Evolutionary conservation across 2,888 invertebrate genomes (phyloP).

Genomic region (Ectobius pallidus): DNA sequence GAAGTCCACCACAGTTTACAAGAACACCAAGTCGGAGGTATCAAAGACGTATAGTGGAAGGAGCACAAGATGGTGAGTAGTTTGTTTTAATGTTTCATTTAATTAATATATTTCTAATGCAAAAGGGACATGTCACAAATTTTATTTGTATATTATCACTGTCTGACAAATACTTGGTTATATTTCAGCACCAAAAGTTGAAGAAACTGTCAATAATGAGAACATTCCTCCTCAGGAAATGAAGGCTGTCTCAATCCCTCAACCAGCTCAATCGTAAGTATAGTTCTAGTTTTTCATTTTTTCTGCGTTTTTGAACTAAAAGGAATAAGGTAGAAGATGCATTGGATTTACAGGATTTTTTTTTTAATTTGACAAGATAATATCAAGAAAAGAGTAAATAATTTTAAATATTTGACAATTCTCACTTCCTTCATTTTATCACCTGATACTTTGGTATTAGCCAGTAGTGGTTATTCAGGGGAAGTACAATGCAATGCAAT

Average conservation of each 20-base stretch:
- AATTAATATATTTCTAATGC: not conserved
- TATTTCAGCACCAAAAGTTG: slow-evolving; percentile 52
- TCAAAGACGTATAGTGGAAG: slow-evolving; percentile 70
- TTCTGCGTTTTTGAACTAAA: no score
- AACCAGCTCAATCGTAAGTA: slow-evolving; percentile 61
- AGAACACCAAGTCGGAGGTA: slow-evolving; percentile 79
- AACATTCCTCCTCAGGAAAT: slow-evolving; percentile 55
- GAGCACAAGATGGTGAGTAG: slow-evolving; percentile 56
- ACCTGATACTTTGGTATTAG: no score
- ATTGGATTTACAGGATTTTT: no score
- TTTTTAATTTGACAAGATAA: no score
- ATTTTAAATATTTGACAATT: no score
- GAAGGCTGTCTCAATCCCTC: slow-evolving; percentile 63
- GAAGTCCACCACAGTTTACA: slow-evolving; percentile 75
- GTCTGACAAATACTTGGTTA: not conserved
- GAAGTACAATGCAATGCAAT: no score
- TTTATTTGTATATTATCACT: no score
- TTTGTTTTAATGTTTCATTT: not conserved
- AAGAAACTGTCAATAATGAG: slow-evolving; percentile 52
- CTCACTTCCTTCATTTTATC: no score
- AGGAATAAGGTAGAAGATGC: no score
- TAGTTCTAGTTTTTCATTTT: not conserved
- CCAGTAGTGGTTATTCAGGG: no score
- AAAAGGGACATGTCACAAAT: no score
- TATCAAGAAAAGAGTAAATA: no score